phyloP scores from a whole-genome alignment of 2,797 vertebrate species.

The Ptychadena robeensis region DNA sequence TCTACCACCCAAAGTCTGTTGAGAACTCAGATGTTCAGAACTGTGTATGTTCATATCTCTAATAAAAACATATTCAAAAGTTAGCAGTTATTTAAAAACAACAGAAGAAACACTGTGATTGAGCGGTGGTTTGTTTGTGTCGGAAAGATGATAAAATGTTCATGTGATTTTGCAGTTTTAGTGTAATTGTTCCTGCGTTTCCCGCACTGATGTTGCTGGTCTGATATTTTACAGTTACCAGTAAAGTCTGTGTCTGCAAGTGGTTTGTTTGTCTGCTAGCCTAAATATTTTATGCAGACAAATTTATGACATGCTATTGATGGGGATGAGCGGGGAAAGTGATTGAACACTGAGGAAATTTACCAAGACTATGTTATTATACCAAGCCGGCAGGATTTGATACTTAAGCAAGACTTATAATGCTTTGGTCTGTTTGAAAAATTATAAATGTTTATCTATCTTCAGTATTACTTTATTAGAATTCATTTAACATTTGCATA shows the following conservation, averaged over 20 bases:
- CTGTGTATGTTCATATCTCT: too few relatives aligned
- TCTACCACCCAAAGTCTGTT: too few relatives aligned
- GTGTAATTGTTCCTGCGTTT: constrained; percentile 48
- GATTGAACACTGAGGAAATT: constrained; percentile 22
- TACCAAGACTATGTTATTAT: constrained; percentile 12
- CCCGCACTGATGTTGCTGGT: constrained; percentile 32
- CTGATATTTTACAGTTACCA: constrained; percentile 49
- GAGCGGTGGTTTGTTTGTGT: constrained; percentile 39
- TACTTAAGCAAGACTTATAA: neutral
- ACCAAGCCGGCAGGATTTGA: neutral
- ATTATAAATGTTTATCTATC: too few relatives aligned
- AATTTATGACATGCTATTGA: constrained; percentile 54
- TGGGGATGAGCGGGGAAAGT: constrained; percentile 31
- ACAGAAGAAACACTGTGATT: constrained; percentile 1
- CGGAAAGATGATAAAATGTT: constrained; percentile 26
- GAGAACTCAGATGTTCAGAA: too few relatives aligned
- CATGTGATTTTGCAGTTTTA: constrained; percentile 41
- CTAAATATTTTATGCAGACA: constrained; percentile 56
- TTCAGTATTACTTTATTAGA: too few relatives aligned
- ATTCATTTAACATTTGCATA: too few relatives aligned
- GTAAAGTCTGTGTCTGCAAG: constrained; percentile 52
- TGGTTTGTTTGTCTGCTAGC: constrained; percentile 52
- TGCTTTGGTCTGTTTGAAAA: neutral
- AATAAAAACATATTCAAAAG: neutral
- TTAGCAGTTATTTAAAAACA: neutral